Conservation (phyloP, 92 coral and sea anemone genomes). For the Umimayanthus chanpuru region DNA sequence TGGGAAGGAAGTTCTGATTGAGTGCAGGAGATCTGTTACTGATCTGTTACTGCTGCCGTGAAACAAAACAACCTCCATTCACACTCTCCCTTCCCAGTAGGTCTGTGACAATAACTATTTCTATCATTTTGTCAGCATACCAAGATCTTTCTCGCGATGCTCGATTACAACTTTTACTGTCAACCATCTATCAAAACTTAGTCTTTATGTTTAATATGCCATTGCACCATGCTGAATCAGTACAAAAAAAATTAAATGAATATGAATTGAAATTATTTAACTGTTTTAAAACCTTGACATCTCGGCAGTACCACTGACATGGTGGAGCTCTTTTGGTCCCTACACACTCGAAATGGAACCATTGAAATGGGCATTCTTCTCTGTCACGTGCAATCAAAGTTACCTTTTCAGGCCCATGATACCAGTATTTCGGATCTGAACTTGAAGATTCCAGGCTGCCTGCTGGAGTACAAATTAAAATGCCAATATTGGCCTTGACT, state of each 20-base stretch:
- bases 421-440: slow-evolving; percentile 31
- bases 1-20: too few species aligned
- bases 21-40: too few species aligned
- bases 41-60: too few species aligned
- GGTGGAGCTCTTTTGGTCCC: slow-evolving; percentile 43
- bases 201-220: neutral
- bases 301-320: slow-evolving; percentile 47
- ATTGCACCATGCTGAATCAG: too few species aligned
- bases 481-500: slow-evolving; percentile 2
- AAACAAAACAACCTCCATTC: too few species aligned
- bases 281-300: slow-evolving; percentile 16
- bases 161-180: too few species aligned
- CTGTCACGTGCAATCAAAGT: slow-evolving; percentile 44
- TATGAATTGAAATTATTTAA: neutral
- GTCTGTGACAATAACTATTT: too few species aligned
- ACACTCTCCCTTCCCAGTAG: too few species aligned
- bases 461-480: slow-evolving; percentile 24
- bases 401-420: slow-evolving; percentile 35
- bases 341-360: slow-evolving; percentile 51
- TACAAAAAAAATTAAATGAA: neutral
- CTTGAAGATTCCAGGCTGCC: slow-evolving; percentile 27
- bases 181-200: neutral
- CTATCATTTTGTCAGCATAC: too few species aligned
- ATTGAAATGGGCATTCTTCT: slow-evolving; percentile 25
- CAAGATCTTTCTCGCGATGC: too few species aligned